These are phyloP conservation scores for Apocrypta bakeri DNA, from an alignment of 1,140 invertebrate species.

Conservation along the genomic window DNA sequence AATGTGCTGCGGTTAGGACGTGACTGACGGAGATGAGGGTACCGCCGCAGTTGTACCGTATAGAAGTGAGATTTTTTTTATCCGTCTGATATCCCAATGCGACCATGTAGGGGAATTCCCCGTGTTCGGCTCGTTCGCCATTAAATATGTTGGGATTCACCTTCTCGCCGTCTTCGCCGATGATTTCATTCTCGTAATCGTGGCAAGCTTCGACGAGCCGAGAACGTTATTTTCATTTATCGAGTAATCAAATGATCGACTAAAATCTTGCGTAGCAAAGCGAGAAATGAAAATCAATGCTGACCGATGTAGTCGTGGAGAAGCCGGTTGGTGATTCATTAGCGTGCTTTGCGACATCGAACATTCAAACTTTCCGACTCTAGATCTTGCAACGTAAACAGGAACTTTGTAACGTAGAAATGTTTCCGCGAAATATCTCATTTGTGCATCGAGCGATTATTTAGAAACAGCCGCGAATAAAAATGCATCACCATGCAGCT, in stretches of 20 bases:
- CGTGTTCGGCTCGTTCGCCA: constrained; percentile 53
- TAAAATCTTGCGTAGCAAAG: too few relatives aligned
- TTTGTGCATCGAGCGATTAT: too few relatives aligned
- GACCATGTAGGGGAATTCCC: constrained; percentile 67
- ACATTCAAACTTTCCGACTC: too few relatives aligned
- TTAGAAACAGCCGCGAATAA: too few relatives aligned
- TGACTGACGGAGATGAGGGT: constrained; percentile 84
- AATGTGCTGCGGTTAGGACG: constrained; percentile 90
- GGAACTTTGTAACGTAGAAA: too few relatives aligned
- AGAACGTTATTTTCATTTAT: neutral
- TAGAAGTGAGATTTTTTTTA: constrained; percentile 37
- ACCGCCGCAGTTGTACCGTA: constrained; percentile 83
- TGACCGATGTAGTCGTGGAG: too few relatives aligned
- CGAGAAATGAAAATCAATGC: too few relatives aligned
- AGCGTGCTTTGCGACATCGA: too few relatives aligned
- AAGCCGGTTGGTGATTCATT: too few relatives aligned
- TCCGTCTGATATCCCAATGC: constrained; percentile 63
- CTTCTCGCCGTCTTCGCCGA: neutral
- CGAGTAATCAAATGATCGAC: neutral
- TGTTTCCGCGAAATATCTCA: too few relatives aligned
- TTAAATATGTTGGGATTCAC: constrained; percentile 60
- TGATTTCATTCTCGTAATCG: constrained; percentile 62
- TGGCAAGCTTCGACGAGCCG: constrained; percentile 60
- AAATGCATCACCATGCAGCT: too few relatives aligned
- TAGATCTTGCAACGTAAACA: too few relatives aligned